These are phyloP conservation scores for Merodon equestris DNA, from an alignment of 2,888 invertebrate genomes.

Conservation along the genomic window DNA sequence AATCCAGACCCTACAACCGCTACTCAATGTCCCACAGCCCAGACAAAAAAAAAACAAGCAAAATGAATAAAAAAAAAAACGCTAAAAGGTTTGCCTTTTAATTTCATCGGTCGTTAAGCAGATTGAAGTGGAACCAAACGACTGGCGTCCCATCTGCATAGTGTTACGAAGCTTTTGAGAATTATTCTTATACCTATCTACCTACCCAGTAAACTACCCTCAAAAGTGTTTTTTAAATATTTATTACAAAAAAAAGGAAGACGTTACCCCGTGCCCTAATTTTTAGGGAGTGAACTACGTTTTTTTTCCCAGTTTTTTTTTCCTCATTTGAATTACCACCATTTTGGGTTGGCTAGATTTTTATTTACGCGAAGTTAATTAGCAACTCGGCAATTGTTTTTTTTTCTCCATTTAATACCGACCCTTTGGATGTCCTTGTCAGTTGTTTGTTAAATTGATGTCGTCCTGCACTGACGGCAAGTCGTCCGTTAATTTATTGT, in stretches of 20 bases:
- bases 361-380: slow-evolving; percentile 37
- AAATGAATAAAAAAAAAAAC: not conserved
- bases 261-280: slow-evolving; percentile 33
- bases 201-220: slow-evolving; percentile 59
- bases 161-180: slow-evolving; percentile 44
- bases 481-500: slow-evolving; percentile 44
- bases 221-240: slow-evolving; percentile 61
- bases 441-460: slow-evolving; percentile 5
- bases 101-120: slow-evolving; percentile 68
- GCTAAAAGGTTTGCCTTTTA: slow-evolving; percentile 59
- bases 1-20: slow-evolving; percentile 15
- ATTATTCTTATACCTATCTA: slow-evolving; percentile 52
- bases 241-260: slow-evolving; percentile 35
- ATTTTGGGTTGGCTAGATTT: slow-evolving; percentile 14
- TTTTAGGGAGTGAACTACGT: slow-evolving; percentile 39
- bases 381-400: slow-evolving; percentile 30
- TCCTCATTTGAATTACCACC: slow-evolving; percentile 18
- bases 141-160: slow-evolving; percentile 54
- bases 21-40: slow-evolving; percentile 10
- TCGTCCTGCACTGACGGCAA: slow-evolving; percentile 1
- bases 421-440: too few species aligned
- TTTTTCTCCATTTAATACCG: not conserved
- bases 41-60: too few species aligned
- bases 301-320: slow-evolving; percentile 21
- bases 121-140: slow-evolving; percentile 63